Evolutionary conservation across 2,113 vertebrate species (phyloP).

Genomic region (Callipepla squamata): DNA sequence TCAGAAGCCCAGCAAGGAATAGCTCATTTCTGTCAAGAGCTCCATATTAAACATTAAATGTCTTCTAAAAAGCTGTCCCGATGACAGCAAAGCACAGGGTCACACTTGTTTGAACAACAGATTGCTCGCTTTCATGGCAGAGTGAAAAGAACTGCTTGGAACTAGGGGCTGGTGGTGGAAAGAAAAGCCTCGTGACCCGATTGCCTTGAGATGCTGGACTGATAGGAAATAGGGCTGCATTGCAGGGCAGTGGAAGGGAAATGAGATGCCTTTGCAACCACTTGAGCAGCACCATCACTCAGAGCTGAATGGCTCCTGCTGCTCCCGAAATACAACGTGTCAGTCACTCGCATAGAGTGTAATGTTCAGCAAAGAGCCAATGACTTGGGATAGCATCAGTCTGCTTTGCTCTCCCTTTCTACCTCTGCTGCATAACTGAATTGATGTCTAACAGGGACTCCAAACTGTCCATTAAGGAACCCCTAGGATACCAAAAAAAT

Average conservation of each 20-base stretch:
- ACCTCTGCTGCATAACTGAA: background rate
- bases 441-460: background rate
- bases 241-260: background rate
- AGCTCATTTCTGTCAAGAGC: conserved; percentile 69
- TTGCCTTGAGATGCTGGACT: background rate
- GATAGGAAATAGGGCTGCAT: background rate
- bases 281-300: background rate
- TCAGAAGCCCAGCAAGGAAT: conserved; percentile 64
- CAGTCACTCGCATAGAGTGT: background rate
- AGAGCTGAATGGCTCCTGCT: background rate
- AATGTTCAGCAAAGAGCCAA: background rate
- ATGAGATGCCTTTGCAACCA: background rate
- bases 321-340: background rate
- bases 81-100: background rate
- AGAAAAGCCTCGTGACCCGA: background rate
- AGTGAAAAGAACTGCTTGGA: background rate
- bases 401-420: background rate
- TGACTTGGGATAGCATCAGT: background rate
- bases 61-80: conserved; percentile 40
- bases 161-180: background rate
- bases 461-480: background rate
- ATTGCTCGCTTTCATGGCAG: conserved; percentile 2
- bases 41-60: conserved; percentile 49
- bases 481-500: background rate
- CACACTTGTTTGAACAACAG: background rate